Conservation (phyloP, 2,797 vertebrate genomes). For the Echeneis naucrates region DNA sequence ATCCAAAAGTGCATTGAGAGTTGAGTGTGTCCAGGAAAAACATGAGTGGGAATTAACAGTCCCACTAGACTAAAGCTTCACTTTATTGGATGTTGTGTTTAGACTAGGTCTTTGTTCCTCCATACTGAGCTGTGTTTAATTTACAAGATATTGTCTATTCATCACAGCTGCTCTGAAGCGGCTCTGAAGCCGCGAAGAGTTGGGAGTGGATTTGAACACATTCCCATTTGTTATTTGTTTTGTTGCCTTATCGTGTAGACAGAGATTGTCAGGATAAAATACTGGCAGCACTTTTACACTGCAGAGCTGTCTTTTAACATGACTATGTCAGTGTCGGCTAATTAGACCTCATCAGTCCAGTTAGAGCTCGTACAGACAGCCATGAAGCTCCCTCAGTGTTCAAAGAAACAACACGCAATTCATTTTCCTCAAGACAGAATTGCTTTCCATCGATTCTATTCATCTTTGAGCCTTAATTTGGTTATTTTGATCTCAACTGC, state of each 20-base stretch:
- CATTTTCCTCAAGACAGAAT: too few species aligned
- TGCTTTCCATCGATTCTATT: too few species aligned
- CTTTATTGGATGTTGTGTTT: slow-evolving; percentile 71
- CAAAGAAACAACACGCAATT: too few species aligned
- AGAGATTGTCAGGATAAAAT: neutral
- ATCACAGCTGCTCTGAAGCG: slow-evolving; percentile 51
- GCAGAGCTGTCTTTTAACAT: too few species aligned
- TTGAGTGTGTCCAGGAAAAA: slow-evolving; percentile 59
- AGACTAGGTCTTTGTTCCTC: slow-evolving; percentile 62
- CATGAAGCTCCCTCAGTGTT: too few species aligned
- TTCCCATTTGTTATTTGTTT: slow-evolving; percentile 12
- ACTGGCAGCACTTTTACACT: neutral
- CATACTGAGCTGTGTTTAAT: slow-evolving; percentile 49
- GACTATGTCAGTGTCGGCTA: too few species aligned
- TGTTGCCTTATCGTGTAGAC: slow-evolving; percentile 1
- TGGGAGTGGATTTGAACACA: slow-evolving; percentile 6
- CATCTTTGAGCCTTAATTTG: too few species aligned
- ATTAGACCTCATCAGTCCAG: too few species aligned
- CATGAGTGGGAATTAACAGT: slow-evolving; percentile 56
- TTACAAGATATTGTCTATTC: slow-evolving; percentile 59
- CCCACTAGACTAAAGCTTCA: slow-evolving; percentile 60
- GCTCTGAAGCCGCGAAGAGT: slow-evolving; percentile 25
- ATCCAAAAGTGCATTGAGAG: slow-evolving; percentile 38
- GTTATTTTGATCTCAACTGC: too few species aligned
- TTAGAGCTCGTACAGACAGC: too few species aligned